Evolutionary conservation across 2,113 vertebrate species (phyloP), one percentile per base, ranked within the genome.

Genomic region (Polyodon spathula): DNA sequence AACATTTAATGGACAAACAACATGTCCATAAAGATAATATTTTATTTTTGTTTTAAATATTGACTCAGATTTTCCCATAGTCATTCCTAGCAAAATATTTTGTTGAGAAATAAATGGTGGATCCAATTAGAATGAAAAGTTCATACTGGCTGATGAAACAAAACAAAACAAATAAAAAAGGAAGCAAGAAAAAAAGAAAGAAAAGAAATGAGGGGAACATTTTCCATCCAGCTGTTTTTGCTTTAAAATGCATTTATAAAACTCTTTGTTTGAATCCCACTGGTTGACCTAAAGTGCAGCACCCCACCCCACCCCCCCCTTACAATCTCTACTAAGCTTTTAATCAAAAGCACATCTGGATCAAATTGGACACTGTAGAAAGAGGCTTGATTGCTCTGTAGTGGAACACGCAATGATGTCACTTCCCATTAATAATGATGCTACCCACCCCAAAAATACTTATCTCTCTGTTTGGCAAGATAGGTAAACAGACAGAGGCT

Each of bases 261-360:
- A 71, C n/a, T 66, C 68, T 74, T 76, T 76, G 73, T 81, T 79
- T 68, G 68, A 60, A 76, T 72, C 68, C 68, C 59, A 70, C 57
- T 17, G 55, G 48, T 55, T 76, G 76, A 70, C 68, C 74, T 73
- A 65, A 16, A 51, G 59, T 61, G 39, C 54, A 59, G 56, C 46
- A 11, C 59, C 59, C 52, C 58, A 40, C 14, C 58, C 53, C 67
- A 68, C 63, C 54, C 65, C 56, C 37, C 7, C 39, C 53, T 52
- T 63, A 54, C 67, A 55, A 71, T 74, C 61, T 70, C 38, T 48
- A 66, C 66, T 70, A 70, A 66, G 65, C 63, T 68, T 76, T 82
- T 80, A 82, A 82, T 81, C 78, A 81, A 78, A 80, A 11, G 51
- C 75, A 81, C 74, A 83, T 72, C 74, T 84, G 77, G 81, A 81